Percentiles rank a stretch among this genome's conserved stretches.
These are phyloP conservation scores for Oxystoma pomonae DNA, from an alignment of 2,888 invertebrate species.

Conservation along the genomic window DNA sequence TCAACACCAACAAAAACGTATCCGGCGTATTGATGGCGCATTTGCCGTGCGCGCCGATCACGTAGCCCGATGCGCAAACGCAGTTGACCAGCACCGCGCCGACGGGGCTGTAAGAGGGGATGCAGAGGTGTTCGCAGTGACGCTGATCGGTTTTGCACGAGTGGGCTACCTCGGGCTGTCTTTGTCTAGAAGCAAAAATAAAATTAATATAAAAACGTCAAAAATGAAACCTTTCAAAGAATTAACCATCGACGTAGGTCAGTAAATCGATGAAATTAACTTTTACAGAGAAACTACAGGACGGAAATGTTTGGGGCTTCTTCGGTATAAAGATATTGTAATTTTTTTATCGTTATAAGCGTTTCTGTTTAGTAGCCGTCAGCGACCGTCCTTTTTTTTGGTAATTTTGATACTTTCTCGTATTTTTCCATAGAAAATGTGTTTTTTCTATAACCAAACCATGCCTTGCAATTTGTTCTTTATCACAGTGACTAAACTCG, in stretches of 20 bases:
- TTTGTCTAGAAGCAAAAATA: constrained; percentile 54
- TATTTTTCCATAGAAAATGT: too few species aligned
- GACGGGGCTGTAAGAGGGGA: constrained; percentile 59
- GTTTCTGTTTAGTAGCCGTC: too few species aligned
- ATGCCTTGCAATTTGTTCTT: too few species aligned
- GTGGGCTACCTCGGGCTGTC: constrained; percentile 71
- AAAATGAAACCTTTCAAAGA: background rate
- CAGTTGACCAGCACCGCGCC: constrained; percentile 59
- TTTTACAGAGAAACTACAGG: too few species aligned
- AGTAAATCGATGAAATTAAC: background rate
- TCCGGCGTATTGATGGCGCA: constrained; percentile 57
- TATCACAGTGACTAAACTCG: too few species aligned
- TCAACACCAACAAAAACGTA: constrained; percentile 63
- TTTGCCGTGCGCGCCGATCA: constrained; percentile 51
- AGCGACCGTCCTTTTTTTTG: too few species aligned
- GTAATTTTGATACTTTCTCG: too few species aligned
- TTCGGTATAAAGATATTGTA: too few species aligned
- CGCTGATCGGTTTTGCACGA: constrained; percentile 56
- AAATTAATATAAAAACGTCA: background rate
- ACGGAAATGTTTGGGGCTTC: too few species aligned
- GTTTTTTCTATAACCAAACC: too few species aligned
- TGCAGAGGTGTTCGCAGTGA: constrained; percentile 75
- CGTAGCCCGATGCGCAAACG: constrained; percentile 69
- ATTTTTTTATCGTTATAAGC: too few species aligned
- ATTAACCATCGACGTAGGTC: background rate